phyloP scores from a whole-genome alignment of 2,797 vertebrate genomes.

The Neomorphus geoffroyi region DNA sequence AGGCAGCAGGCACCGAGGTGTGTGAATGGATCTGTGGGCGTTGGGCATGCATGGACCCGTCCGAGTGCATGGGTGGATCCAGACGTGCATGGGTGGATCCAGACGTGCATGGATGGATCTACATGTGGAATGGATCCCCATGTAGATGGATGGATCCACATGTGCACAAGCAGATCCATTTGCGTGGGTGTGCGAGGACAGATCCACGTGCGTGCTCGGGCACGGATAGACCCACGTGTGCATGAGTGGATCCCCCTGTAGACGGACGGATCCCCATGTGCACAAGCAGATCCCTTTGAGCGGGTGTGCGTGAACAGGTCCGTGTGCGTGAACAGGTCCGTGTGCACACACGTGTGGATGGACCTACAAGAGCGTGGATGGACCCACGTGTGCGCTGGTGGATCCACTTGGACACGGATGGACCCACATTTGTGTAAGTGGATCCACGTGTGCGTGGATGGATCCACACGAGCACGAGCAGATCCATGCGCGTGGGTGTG shows the following conservation, averaged over 20 bases:
- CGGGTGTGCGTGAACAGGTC: too few relatives aligned
- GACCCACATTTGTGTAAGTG: accelerated
- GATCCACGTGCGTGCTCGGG: too few relatives aligned
- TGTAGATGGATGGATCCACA: neutral
- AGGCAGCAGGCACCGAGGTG: neutral
- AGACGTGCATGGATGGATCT: accelerated
- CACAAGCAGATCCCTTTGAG: neutral
- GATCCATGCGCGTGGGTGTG: neutral
- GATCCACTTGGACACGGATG: neutral
- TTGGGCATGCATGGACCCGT: neutral
- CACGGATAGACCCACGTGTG: neutral
- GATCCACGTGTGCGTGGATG: neutral
- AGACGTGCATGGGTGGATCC: accelerated
- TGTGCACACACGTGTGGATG: too few relatives aligned
- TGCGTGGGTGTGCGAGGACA: neutral
- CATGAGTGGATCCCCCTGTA: too few relatives aligned
- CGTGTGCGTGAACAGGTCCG: too few relatives aligned
- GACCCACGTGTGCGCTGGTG: accelerated
- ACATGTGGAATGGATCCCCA: too few relatives aligned
- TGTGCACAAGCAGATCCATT: neutral
- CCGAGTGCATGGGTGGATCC: neutral
- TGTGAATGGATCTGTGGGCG: accelerated
- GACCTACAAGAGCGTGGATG: too few relatives aligned
- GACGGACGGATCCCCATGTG: neutral
- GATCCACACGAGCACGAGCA: neutral